Conservation (phyloP, 2,888 invertebrate species). For the Ophraella communa region DNA sequence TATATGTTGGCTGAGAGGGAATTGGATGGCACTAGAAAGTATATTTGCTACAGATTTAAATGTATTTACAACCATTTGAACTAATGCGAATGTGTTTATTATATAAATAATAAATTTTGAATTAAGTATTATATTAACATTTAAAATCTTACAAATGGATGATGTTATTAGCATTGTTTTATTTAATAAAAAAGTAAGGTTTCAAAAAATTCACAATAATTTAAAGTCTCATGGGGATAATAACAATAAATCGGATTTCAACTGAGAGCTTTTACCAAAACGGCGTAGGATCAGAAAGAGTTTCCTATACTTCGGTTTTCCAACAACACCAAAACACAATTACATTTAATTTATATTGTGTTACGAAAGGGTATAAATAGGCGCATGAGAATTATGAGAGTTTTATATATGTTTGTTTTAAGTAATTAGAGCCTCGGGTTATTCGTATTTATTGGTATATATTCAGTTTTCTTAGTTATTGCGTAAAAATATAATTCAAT, state of each 20-base stretch:
- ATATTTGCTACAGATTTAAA: no score
- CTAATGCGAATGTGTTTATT: no score
- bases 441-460: neutral
- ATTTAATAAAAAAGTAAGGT: no score
- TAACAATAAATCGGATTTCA: neutral
- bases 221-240: neutral
- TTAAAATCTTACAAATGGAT: no score
- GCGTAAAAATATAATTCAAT: neutral
- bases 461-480: neutral
- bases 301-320: conserved; percentile 11
- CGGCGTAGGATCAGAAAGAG: neutral
- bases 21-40: no score
- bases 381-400: neutral
- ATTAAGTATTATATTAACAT: no score
- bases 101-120: no score
- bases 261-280: neutral
- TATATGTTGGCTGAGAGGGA: no score
- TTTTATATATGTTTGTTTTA: neutral
- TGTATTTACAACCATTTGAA: no score
- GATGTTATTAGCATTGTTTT: no score
- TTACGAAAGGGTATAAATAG: conserved; percentile 17
- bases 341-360: conserved; percentile 29
- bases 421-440: neutral
- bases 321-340: conserved; percentile 28
- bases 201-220: neutral